phyloP scores from a whole-genome alignment of 2,113 vertebrate species.

The Protomyctophum bolini region DNA sequence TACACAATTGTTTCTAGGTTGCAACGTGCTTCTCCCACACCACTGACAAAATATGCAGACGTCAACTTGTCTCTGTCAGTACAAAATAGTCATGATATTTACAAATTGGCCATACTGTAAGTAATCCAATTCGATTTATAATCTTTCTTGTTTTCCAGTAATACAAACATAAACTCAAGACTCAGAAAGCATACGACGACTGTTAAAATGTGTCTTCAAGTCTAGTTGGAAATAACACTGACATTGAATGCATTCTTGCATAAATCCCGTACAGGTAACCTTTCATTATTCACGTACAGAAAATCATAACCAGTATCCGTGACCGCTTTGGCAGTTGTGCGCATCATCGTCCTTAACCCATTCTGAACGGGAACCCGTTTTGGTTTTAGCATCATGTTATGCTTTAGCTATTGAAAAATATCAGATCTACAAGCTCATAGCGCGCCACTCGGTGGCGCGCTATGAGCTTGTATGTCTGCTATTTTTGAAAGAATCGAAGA shows the following conservation, averaged over 20 bases:
- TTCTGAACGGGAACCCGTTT: no score
- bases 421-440: no score
- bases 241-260: slow-evolving; percentile 34
- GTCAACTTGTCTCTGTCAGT: slow-evolving; percentile 53
- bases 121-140: slow-evolving; percentile 46
- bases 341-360: slow-evolving; percentile 38
- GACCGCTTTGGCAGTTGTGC: slow-evolving; percentile 38
- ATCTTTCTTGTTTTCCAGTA: slow-evolving; percentile 72
- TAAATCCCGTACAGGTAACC: slow-evolving; percentile 21
- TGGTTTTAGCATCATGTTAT: no score
- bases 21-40: slow-evolving; percentile 47
- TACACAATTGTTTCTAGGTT: slow-evolving; percentile 38
- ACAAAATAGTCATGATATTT: slow-evolving; percentile 57
- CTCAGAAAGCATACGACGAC: slow-evolving; percentile 40
- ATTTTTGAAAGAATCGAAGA: no score
- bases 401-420: no score
- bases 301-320: slow-evolving; percentile 16
- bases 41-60: slow-evolving; percentile 55
- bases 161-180: slow-evolving; percentile 61
- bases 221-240: slow-evolving; percentile 63
- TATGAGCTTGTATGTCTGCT: no score
- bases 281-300: slow-evolving; percentile 17
- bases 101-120: slow-evolving; percentile 60
- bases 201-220: slow-evolving; percentile 67
- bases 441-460: no score